Evolutionary conservation across 2,888 invertebrate genomes (phyloP), one percentile per base, ranked within the genome.

Genomic region (Ophion ventricosus): DNA sequence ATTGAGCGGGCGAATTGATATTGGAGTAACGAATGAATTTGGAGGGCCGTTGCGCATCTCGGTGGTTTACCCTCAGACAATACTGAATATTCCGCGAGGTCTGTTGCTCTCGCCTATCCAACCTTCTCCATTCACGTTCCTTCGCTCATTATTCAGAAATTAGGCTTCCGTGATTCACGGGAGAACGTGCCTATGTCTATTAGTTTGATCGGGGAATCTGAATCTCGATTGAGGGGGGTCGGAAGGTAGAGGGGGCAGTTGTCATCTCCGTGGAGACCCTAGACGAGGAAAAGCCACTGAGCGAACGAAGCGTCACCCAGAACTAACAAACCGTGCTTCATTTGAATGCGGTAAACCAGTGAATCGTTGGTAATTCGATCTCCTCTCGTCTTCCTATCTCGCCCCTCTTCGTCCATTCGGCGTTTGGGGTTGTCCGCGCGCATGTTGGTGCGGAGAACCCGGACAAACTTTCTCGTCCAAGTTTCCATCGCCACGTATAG

Each of bases 321-420:
- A 86, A 85, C 90, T 87, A 88, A 88, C 86, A 87, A 88, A 87
- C 88, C 88, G 84, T 87, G 88, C 86, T 90, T 90, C 89, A 89
- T 91, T 90, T 89, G 89, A 91, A 90, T 88, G 89, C 87, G 90
- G 89, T 88, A 80, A 88, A 87, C 90, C 88, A 84, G 85, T 87
- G 90, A 90, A 90, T 90, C 89, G 90, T 85, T 85, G 87, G 88
- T 91, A 91, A 91, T 91, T 90, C 89, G 91, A 91, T 91, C 89
- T 90, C 88, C 88, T 86, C 84, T 88, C 54, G 54, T 54, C 23
- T 8, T 5, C 2, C 23, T 8, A 20, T 57, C 57, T 23, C 57
- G 20, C 77, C 69, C 70, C 77, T 73, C 70, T 83, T 43, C 82
- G 80, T 78, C 57, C 79, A 83, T 23, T 49, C 63, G 59, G 54